These are phyloP conservation scores for Eriocheir sinensis DNA, from an alignment of 1,140 invertebrate genomes.

Conservation along the genomic window DNA sequence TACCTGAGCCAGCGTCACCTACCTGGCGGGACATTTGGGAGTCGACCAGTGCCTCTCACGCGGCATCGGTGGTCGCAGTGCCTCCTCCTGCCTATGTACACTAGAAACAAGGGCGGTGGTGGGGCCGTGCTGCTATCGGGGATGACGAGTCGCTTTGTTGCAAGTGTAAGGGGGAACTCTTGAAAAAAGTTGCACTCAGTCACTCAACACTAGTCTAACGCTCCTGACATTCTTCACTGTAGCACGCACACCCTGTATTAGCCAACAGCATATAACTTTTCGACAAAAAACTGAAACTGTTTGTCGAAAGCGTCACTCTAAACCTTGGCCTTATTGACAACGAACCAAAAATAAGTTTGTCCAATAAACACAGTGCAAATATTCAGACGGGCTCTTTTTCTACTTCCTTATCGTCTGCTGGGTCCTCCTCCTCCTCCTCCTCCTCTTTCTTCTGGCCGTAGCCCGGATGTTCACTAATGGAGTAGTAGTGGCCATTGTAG, in stretches of 20 bases:
- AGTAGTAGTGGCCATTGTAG: slow-evolving; percentile 97
- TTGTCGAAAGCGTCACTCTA: slow-evolving; percentile 57
- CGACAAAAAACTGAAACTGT: slow-evolving; percentile 65
- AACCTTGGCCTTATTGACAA: slow-evolving; percentile 64
- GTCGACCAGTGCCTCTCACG: slow-evolving; percentile 65
- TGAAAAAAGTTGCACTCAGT: slow-evolving; percentile 68
- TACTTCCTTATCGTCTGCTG: slow-evolving; percentile 76
- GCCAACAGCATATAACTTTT: slow-evolving; percentile 63
- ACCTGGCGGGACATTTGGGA: slow-evolving; percentile 64
- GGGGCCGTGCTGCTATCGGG: slow-evolving; percentile 50
- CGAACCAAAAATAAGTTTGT: slow-evolving; percentile 72
- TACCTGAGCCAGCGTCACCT: background rate
- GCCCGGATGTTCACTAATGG: slow-evolving; percentile 95
- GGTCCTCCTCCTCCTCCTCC: slow-evolving; percentile 76
- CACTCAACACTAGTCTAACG: slow-evolving; percentile 69
- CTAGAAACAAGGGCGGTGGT: slow-evolving; percentile 63
- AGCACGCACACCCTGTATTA: slow-evolving; percentile 61
- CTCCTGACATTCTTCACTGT: slow-evolving; percentile 55
- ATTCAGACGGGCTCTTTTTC: slow-evolving; percentile 79
- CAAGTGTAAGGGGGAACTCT: slow-evolving; percentile 65
- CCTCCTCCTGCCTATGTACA: slow-evolving; percentile 72
- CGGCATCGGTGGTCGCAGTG: slow-evolving; percentile 63
- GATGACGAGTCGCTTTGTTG: slow-evolving; percentile 45
- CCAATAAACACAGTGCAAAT: slow-evolving; percentile 66
- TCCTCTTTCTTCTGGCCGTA: slow-evolving; percentile 83